Base-by-base conservation (phyloP, 2,888 invertebrate genomes). In the Drosophila nigricruria region DNA sequence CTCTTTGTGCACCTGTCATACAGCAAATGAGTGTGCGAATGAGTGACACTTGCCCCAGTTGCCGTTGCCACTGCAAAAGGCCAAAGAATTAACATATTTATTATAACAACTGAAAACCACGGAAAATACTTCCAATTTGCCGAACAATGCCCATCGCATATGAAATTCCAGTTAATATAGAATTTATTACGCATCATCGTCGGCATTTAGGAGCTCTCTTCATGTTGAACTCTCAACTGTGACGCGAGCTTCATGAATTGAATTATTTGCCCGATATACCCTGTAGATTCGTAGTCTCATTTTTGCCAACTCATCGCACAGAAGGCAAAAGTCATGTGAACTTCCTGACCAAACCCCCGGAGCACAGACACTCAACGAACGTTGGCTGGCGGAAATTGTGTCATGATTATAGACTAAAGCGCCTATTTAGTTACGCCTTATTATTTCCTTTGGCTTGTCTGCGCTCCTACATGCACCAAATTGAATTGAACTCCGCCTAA, bases 321-420 rank as follows among this genome's bases (percentile, higher is more conserved):
- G 62, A 72, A 72, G 72, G 61, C 73, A 73, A 71, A 71, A 77
- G 82, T 83, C 84, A 86, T 86, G 85, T 88, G 87, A 78, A 86
- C 86, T 86, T 86, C 86, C 86, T 86, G 85, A 85, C 74, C 70
- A 38, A 70, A 40, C 52, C 40, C 36, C 30, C 43, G 20, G n/a
- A 5, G 16, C 18, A 6, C 25, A 38, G 36, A 32, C 64, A 68
- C 76, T 71, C 71, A 67, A 42, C 56, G 54, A 47, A 12, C 50
- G 53, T 67, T 57, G 53, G 54, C 66, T 74, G 82, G 82, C 88
- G 88, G 88, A 88, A 88, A 88, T 88, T 85, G 88, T 85, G 83
- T 85, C 85, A 89, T 88, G 89, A 89, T 88, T 88, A 88, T 82
- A 89, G 88, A 87, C 83, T 88, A 83, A 89, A 87, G 89, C 87